These are phyloP conservation scores for Polyploca ridens DNA, from an alignment of 2,888 invertebrate species.

Conservation along the genomic window DNA sequence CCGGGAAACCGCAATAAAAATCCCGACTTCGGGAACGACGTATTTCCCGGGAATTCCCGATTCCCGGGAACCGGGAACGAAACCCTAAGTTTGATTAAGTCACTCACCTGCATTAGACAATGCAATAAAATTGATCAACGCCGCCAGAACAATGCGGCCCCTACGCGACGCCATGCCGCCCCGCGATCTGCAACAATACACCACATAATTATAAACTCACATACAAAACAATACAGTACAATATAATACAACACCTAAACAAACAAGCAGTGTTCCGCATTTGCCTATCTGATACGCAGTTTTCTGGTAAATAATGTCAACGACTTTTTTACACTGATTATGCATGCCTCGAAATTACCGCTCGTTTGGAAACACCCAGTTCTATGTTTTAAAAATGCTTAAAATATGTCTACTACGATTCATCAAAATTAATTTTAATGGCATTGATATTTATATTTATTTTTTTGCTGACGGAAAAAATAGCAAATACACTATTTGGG, in stretches of 20 bases:
- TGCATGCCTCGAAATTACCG: not conserved
- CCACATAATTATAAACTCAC: constrained; percentile 12
- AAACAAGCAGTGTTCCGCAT: constrained; percentile 7
- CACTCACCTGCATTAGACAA: constrained; percentile 58
- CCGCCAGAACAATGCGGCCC: constrained; percentile 43
- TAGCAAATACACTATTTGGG: too few species aligned
- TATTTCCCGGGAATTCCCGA: too few species aligned
- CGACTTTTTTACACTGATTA: not conserved
- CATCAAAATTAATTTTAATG: too few species aligned
- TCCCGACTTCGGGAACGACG: too few species aligned
- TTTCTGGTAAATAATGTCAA: constrained; percentile 1
- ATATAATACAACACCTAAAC: constrained; percentile 2
- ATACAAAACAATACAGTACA: constrained; percentile 1
- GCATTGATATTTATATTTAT: too few species aligned
- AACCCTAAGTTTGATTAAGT: too few species aligned
- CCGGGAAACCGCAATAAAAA: too few species aligned
- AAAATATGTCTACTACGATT: not conserved
- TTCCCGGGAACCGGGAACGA: too few species aligned
- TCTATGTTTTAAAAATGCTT: not conserved
- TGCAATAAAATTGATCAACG: constrained; percentile 39
- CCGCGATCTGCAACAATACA: constrained; percentile 54
- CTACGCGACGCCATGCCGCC: constrained; percentile 62
- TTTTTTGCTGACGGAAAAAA: too few species aligned
- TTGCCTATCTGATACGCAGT: not conserved
- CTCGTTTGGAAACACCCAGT: not conserved